phyloP scores from a whole-genome alignment of 2,888 invertebrate species.

The Cartodere bifasciata region DNA sequence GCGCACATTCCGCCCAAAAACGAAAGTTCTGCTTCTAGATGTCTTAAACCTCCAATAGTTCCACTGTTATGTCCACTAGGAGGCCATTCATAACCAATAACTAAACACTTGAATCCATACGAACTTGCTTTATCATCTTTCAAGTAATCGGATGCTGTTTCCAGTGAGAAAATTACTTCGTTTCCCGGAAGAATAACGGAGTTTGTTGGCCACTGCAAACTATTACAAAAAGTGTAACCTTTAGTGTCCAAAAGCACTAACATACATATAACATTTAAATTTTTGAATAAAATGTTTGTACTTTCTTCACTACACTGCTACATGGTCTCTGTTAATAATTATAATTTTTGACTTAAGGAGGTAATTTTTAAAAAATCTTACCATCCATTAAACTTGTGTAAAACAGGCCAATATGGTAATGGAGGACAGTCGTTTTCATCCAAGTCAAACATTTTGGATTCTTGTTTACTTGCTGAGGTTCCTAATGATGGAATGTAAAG shows the following conservation, averaged over 20 bases:
- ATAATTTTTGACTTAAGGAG: no score
- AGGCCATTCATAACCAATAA: conserved; percentile 72
- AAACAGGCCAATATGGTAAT: conserved; percentile 48
- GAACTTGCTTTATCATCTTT: conserved; percentile 75
- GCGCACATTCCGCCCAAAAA: conserved; percentile 88
- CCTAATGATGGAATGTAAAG: conserved; percentile 48
- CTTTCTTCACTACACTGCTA: no score
- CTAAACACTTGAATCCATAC: conserved; percentile 69
- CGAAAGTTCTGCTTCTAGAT: conserved; percentile 80
- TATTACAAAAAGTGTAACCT: no score
- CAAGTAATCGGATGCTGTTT: conserved; percentile 90
- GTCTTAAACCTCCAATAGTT: conserved; percentile 43
- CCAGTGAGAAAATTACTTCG: conserved; percentile 87
- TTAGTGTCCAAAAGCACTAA: no score
- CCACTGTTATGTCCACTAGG: conserved; percentile 30
- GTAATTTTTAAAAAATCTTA: no score
- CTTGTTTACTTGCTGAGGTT: conserved; percentile 10
- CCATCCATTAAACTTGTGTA: conserved; percentile 51
- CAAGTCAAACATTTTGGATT: conserved; percentile 21
- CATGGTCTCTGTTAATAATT: no score
- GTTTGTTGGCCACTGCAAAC: conserved; percentile 75
- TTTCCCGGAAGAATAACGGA: conserved; percentile 82
- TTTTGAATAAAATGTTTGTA: no score
- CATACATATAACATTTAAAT: no score
- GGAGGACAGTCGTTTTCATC: conserved; percentile 28